phyloP scores from a whole-genome alignment of 2,888 invertebrate species.

The Calameuta filiformis region DNA sequence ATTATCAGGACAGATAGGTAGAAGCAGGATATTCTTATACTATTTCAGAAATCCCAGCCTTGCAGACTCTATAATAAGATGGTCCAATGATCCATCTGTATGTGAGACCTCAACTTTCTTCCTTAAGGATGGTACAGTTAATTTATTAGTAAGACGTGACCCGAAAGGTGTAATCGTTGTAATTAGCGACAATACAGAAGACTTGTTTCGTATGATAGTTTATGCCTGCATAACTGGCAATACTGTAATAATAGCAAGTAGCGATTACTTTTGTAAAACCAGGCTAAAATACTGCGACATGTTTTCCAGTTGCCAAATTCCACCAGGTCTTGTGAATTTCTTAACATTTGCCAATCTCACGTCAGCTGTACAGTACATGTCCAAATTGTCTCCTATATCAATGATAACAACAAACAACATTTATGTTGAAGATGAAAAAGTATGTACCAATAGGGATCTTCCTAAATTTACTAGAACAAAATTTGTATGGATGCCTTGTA shows the following conservation, averaged over 20 bases:
- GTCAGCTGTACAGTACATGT: background rate
- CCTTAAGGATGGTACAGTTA: slow-evolving; percentile 28
- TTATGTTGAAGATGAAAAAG: background rate
- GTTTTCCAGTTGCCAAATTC: slow-evolving; percentile 31
- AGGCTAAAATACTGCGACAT: slow-evolving; percentile 31
- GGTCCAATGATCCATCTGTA: slow-evolving; percentile 13
- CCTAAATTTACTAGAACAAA: background rate
- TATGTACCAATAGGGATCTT: background rate
- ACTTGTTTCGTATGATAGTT: slow-evolving; percentile 26
- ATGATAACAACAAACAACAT: background rate
- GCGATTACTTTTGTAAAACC: slow-evolving; percentile 9
- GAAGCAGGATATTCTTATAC: background rate
- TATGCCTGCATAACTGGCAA: slow-evolving; percentile 32
- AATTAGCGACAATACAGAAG: slow-evolving; percentile 11
- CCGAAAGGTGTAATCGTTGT: slow-evolving; percentile 29
- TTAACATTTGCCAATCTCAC: slow-evolving; percentile 25
- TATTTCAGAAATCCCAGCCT: background rate
- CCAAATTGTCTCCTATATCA: background rate
- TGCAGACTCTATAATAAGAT: background rate
- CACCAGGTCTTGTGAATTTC: slow-evolving; percentile 30
- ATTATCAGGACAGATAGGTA: background rate
- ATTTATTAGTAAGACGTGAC: slow-evolving; percentile 29
- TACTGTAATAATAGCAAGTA: slow-evolving; percentile 23
- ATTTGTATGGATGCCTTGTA: background rate
- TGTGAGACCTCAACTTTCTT: slow-evolving; percentile 25